Evolutionary conservation across 2,888 invertebrate genomes (phyloP).

Genomic region (Sinotaia quadrata): DNA sequence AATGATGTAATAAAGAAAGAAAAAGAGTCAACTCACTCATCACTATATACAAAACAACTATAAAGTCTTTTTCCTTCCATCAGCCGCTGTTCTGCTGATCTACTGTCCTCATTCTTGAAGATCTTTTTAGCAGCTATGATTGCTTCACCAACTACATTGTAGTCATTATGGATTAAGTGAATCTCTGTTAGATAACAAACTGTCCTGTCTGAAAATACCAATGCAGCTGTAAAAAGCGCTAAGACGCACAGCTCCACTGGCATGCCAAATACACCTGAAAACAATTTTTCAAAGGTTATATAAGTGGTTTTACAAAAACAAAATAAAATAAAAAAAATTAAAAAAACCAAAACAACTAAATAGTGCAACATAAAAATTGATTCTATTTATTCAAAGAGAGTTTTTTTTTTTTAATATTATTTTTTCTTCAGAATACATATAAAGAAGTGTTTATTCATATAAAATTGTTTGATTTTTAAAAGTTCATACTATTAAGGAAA

Average conservation of each 20-base stretch:
- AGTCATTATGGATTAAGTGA: conserved; percentile 44
- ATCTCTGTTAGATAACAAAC: conserved; percentile 37
- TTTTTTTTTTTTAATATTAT: background rate
- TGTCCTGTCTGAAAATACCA: conserved; percentile 22
- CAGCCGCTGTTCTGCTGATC: background rate
- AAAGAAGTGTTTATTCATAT: too few species aligned
- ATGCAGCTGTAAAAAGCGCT: conserved; percentile 44
- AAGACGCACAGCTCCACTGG: conserved; percentile 43
- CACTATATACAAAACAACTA: background rate
- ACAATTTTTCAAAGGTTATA: too few species aligned
- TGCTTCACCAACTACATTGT: conserved; percentile 31
- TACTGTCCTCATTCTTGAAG: background rate
- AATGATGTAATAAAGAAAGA: too few species aligned
- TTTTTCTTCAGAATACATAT: too few species aligned
- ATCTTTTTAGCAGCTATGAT: conserved; percentile 18
- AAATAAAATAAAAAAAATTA: background rate
- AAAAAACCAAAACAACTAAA: background rate
- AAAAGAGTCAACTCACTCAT: conserved; percentile 1
- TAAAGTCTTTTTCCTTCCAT: background rate
- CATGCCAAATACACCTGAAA: conserved; percentile 45
- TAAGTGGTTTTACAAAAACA: conserved; percentile 10
- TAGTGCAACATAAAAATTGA: background rate
- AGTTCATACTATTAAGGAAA: too few species aligned
- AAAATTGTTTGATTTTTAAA: too few species aligned
- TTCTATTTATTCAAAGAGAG: background rate